Base-by-base conservation (phyloP, 2,797 vertebrate genomes). In the Hydrocynus forskahlii region DNA sequence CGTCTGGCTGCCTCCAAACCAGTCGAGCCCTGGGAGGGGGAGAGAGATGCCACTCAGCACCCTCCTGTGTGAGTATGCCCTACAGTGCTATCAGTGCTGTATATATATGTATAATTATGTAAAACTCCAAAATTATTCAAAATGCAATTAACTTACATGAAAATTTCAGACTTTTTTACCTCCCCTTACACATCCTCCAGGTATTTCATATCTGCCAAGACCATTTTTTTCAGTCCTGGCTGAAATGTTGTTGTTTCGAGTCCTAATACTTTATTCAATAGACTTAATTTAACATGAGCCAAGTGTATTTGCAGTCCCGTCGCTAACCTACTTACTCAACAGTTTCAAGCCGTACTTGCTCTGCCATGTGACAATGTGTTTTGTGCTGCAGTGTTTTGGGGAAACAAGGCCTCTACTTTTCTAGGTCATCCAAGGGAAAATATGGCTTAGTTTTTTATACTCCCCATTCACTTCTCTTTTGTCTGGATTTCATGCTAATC, bases 1-100 rank as follows among this genome's bases (percentile, higher is more conserved):
- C 93, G 94, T 83, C 86, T 94, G 81, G 76, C 89, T 78, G 87
- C 91, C 48, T 93, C 94, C 43, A 88, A 89, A 77, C 88, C 92
- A 78, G 87, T 75, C 4, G 87, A 85, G 19, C 62, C 54, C 75
- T 95, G 93, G 94, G 82, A 90, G 78, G 92, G 93, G 66, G 76
- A 91, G 73, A 93, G 87, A 82, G 87, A 94, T 0, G 92, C 92
- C 68, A 93, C 89, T 45, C 76, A 89, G 68, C 89, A 93, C 50
- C 91, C 94, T 4, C 57, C 9, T 38, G 87, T 94, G 94, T 94
- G 86, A 90, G 84, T 82, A 19, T 8, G 5, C 19, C 38, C 23
- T 57, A 43, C 48, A 67, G 25, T 60, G 43, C 48, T 19, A 64
- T 43, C 17, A 19, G 10, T 54, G 1, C n/a, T n/a, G n/a, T n/a